These are phyloP conservation scores for Drepana falcataria DNA, from an alignment of 2,888 invertebrate genomes.

Conservation along the genomic window DNA sequence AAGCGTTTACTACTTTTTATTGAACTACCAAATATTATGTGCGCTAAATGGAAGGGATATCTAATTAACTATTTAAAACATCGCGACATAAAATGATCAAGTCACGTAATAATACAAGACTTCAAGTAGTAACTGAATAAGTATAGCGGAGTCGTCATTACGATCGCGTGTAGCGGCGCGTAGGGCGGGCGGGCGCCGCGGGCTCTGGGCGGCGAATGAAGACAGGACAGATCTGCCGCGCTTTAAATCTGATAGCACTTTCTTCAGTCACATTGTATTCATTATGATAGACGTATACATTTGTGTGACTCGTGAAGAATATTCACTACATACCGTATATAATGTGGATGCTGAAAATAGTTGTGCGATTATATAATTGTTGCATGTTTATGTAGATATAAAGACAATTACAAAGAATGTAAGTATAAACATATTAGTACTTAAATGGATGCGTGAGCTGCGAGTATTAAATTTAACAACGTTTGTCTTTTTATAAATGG, in stretches of 20 bases:
- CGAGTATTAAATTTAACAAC: too few species aligned
- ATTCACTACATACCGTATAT: too few species aligned
- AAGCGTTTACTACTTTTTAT: constrained; percentile 10
- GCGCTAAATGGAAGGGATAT: background rate
- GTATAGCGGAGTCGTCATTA: background rate
- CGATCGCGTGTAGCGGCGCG: constrained; percentile 21
- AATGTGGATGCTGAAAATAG: too few species aligned
- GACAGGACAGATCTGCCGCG: constrained; percentile 18
- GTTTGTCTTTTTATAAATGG: too few species aligned
- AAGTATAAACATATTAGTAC: too few species aligned
- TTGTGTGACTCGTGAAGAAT: too few species aligned
- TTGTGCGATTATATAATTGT: too few species aligned
- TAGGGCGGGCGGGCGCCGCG: constrained; percentile 53
- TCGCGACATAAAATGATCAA: too few species aligned
- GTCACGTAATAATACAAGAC: background rate
- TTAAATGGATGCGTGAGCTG: too few species aligned
- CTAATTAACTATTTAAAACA: background rate
- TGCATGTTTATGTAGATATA: too few species aligned
- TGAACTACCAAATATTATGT: background rate
- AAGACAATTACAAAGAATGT: too few species aligned
- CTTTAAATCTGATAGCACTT: constrained; percentile 29
- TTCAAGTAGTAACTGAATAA: constrained; percentile 7
- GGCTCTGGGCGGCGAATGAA: constrained; percentile 54
- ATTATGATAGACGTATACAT: constrained; percentile 1
- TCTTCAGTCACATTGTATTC: constrained; percentile 9